Evolutionary conservation across 2,797 vertebrate species (phyloP), one percentile per base, ranked within the genome.

Genomic region (Melanotaenia maccullochi): DNA sequence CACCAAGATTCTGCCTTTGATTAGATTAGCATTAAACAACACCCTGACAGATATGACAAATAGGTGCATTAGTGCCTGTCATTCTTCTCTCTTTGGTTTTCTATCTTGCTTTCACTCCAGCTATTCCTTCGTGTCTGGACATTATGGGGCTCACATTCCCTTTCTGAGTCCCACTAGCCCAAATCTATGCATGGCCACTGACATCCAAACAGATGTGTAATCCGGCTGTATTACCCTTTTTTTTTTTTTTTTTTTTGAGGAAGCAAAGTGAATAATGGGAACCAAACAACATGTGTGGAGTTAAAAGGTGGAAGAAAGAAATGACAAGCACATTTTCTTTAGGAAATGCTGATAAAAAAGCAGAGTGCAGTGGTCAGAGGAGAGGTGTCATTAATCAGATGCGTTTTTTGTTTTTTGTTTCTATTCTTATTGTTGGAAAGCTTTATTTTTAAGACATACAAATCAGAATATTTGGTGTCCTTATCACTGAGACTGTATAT

Each of bases 21-120:
- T 95, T 96, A 96, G 93, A 96, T 96, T 96, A 96, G 93, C 95
- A 97, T 96, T 96, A 96, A 96, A 94, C 92, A 95, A 94, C 92
- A 94, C 85, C 90, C 85, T 96, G 96, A 96, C 95, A 97, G 86
- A 81, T 89, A 94, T 96, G 96, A 98, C 95, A 97, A 97, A 97
- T 95, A 96, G 96, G 92, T 92, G 83, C 94, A 96, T 96, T 96
- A 96, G 92, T 93, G 92, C 87, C 87, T 83, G 92, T 94, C 94
- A 96, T 95, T 97, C 95, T 94, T 89, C 91, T 28, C 81, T 75
- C 82, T 84, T 84, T 85, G 72, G 63, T 87, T 90, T 87, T 87
- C 83, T 82, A 84, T 87, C 85, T 78, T 47, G 75, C 82, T 73
- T 68, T 88, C 89, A 77, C 77, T 88, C 84, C 79, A 40, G 68